These are phyloP conservation scores for Philereme transversata DNA, from an alignment of 2,888 invertebrate species.

Conservation along the genomic window DNA sequence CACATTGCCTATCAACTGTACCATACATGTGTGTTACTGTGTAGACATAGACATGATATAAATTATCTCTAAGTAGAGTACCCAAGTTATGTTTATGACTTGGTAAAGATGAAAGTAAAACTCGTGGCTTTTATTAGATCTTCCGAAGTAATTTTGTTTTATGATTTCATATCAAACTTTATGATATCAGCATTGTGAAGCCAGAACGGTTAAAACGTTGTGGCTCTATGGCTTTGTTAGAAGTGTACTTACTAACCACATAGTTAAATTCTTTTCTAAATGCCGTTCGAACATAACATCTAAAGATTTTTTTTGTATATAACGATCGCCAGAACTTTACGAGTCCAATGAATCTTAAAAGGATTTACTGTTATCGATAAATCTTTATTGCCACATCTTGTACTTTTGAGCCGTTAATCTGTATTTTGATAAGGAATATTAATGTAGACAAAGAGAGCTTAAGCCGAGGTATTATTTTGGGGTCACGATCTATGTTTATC, in stretches of 20 bases:
- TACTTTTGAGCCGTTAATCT: slow-evolving; percentile 42
- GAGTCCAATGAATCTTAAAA: slow-evolving; percentile 46
- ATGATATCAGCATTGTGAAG: slow-evolving; percentile 13
- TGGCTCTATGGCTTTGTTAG: slow-evolving; percentile 27
- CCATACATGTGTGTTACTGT: too few relatives aligned
- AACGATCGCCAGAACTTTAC: slow-evolving; percentile 38
- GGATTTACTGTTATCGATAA: slow-evolving; percentile 44
- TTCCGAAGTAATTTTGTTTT: slow-evolving; percentile 11
- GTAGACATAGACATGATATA: background rate
- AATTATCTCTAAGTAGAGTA: background rate
- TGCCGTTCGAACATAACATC: slow-evolving; percentile 21
- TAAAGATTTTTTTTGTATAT: slow-evolving; percentile 31
- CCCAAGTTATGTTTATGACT: background rate
- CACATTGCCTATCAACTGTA: too few relatives aligned
- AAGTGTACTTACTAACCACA: slow-evolving; percentile 16
- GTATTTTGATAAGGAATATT: slow-evolving; percentile 43
- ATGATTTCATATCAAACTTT: slow-evolving; percentile 17
- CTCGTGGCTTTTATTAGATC: slow-evolving; percentile 5
- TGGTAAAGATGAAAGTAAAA: slow-evolving; percentile 13
- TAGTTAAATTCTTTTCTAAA: slow-evolving; percentile 26
- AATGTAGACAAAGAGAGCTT: slow-evolving; percentile 54
- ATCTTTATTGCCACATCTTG: slow-evolving; percentile 42
- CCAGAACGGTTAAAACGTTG: slow-evolving; percentile 11
- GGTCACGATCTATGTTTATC: slow-evolving; percentile 14
- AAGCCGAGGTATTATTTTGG: slow-evolving; percentile 50